Evolutionary conservation across 2,797 vertebrate species (phyloP).

Genomic region (Siniperca obscura): DNA sequence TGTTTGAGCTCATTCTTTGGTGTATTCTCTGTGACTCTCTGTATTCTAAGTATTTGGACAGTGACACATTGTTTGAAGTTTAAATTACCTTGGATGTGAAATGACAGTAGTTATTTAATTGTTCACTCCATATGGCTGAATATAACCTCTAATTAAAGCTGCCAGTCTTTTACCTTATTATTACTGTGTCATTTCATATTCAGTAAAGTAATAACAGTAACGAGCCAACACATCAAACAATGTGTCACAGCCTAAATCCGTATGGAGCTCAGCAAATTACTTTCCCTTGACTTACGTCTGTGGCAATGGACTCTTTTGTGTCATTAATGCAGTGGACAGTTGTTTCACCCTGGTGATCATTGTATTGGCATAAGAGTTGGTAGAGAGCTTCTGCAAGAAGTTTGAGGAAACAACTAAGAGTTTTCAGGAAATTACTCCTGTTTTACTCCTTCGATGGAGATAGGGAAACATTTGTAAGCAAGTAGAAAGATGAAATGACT

Average conservation of each 20-base stretch:
- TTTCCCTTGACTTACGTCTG: slow-evolving; percentile 83
- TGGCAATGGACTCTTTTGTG: slow-evolving; percentile 85
- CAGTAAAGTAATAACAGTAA: slow-evolving; percentile 65
- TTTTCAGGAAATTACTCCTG: neutral
- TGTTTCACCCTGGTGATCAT: slow-evolving; percentile 87
- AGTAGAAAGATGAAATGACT: neutral
- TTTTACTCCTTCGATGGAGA: neutral
- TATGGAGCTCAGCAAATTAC: slow-evolving; percentile 54
- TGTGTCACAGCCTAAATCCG: slow-evolving; percentile 53
- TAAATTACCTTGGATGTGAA: slow-evolving; percentile 62
- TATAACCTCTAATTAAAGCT: slow-evolving; percentile 72
- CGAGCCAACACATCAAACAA: slow-evolving; percentile 69
- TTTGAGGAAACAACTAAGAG: neutral
- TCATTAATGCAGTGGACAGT: slow-evolving; percentile 86
- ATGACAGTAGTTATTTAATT: slow-evolving; percentile 69
- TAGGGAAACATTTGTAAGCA: neutral
- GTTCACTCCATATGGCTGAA: slow-evolving; percentile 60
- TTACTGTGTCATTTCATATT: slow-evolving; percentile 67
- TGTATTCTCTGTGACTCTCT: slow-evolving; percentile 34
- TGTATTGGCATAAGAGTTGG: slow-evolving; percentile 84
- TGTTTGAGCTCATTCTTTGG: slow-evolving; percentile 10
- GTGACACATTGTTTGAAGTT: slow-evolving; percentile 60
- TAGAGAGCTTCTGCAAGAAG: slow-evolving; percentile 81
- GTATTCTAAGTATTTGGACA: slow-evolving; percentile 51
- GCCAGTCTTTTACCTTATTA: slow-evolving; percentile 67